A percentile compares a stretch with the other conserved stretches of the same genome.
Evolutionary conservation across 2,113 vertebrate species (phyloP).

Genomic region (Callorhinus ursinus): DNA sequence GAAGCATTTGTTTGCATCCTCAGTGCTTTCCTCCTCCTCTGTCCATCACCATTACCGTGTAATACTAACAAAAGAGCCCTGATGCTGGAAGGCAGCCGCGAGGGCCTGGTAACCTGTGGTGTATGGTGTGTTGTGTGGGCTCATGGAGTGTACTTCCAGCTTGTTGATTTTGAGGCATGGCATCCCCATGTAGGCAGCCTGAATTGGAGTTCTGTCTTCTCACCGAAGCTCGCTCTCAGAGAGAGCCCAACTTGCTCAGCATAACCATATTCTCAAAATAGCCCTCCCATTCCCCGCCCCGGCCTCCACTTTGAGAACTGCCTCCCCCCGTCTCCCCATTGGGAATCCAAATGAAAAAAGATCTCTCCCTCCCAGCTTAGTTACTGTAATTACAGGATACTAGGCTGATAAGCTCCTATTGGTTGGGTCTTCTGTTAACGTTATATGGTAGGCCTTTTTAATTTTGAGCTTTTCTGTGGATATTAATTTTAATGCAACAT

Average conservation of each 20-base stretch:
- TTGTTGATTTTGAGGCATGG: not conserved
- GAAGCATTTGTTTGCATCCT: not conserved
- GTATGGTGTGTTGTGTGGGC: no score
- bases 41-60: not conserved
- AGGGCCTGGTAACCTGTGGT: not conserved
- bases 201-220: not conserved
- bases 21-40: not conserved
- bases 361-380: not conserved
- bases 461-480: slow-evolving; percentile 37
- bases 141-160: not conserved
- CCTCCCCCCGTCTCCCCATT: not conserved
- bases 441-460: slow-evolving; percentile 38
- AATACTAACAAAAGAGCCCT: not conserved
- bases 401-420: not conserved
- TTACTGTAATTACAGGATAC: not conserved
- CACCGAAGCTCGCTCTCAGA: not conserved
- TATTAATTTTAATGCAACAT: slow-evolving; percentile 56
- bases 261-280: not conserved
- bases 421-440: not conserved
- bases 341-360: not conserved
- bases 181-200: not conserved
- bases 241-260: not conserved
- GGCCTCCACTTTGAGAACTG: not conserved
- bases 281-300: not conserved
- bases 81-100: not conserved